Evolutionary conservation across 2,797 vertebrate genomes (phyloP).

Genomic region (Betta splendens): DNA sequence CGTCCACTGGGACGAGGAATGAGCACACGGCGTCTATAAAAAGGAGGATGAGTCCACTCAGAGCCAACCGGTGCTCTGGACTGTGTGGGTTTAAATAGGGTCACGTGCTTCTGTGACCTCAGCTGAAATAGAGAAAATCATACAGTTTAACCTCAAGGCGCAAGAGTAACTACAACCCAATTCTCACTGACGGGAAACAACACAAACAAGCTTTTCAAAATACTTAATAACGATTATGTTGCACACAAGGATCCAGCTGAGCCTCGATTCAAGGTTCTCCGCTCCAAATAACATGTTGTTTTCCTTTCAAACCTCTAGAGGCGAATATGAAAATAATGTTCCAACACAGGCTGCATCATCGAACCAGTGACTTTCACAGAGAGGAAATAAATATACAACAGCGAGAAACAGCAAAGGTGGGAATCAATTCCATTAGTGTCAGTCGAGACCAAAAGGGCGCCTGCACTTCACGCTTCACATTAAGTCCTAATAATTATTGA

Average conservation of each 20-base stretch:
- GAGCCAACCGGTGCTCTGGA: not conserved
- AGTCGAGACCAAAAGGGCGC: not conserved
- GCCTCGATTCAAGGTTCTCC: not conserved
- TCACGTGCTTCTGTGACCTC: constrained; percentile 2
- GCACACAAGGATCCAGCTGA: not conserved
- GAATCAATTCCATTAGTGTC: constrained; percentile 6
- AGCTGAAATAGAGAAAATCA: constrained; percentile 3
- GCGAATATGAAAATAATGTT: constrained; percentile 4
- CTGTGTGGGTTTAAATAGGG: constrained; percentile 3
- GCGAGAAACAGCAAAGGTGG: not conserved
- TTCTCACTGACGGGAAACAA: not conserved
- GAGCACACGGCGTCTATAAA: constrained; percentile 65
- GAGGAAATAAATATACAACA: constrained; percentile 4
- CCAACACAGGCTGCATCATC: constrained; percentile 1
- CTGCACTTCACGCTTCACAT: constrained; percentile 10
- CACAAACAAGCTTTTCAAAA: not conserved
- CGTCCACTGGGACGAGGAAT: constrained; percentile 54
- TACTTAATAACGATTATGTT: not conserved
- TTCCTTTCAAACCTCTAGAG: not conserved
- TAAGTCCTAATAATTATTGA: not conserved
- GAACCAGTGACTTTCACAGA: not conserved
- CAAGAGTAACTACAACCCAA: not conserved
- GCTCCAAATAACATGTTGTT: not conserved
- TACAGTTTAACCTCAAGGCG: not conserved
- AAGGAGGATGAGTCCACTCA: constrained; percentile 47